These are phyloP conservation scores for Zaprionus davidi DNA, from an alignment of 1,140 invertebrate genomes.

Conservation along the genomic window DNA sequence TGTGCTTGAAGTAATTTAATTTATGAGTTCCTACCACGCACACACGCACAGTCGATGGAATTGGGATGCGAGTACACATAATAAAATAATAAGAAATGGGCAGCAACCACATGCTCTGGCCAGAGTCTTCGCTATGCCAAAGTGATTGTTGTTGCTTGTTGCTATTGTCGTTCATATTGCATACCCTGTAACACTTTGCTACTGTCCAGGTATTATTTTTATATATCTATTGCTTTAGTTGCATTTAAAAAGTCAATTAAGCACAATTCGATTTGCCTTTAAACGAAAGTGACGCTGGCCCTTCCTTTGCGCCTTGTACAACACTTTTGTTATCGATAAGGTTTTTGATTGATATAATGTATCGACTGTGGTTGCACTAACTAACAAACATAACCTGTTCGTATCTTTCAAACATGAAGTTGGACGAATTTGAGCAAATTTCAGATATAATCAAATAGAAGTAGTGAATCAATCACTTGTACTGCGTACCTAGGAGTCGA, in stretches of 20 bases:
- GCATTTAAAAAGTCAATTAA: too few species aligned
- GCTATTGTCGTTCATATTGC: not conserved
- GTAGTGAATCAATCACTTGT: not conserved
- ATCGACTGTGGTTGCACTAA: too few species aligned
- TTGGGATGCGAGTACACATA: conserved; percentile 34
- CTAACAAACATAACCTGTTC: too few species aligned
- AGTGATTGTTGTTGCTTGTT: conserved; percentile 15
- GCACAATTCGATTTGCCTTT: too few species aligned
- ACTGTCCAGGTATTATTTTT: not conserved
- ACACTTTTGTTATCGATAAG: too few species aligned
- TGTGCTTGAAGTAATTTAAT: conserved; percentile 71
- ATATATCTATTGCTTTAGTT: too few species aligned
- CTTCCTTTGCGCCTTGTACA: too few species aligned
- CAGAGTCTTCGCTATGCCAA: conserved; percentile 11
- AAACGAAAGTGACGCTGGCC: too few species aligned
- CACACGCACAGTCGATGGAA: conserved; percentile 10
- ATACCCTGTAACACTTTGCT: not conserved
- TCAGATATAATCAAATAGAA: not conserved
- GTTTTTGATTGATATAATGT: too few species aligned
- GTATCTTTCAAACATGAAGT: too few species aligned
- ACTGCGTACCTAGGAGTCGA: not conserved
- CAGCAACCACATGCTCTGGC: conserved; percentile 27
- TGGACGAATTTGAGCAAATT: not conserved
- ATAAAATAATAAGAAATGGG: conserved; percentile 22
- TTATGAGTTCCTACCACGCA: conserved; percentile 45